Percentiles rank a stretch among this genome's conserved stretches.
phyloP scores from a whole-genome alignment of 1,140 invertebrate genomes.

The Sesamia nonagrioides region DNA sequence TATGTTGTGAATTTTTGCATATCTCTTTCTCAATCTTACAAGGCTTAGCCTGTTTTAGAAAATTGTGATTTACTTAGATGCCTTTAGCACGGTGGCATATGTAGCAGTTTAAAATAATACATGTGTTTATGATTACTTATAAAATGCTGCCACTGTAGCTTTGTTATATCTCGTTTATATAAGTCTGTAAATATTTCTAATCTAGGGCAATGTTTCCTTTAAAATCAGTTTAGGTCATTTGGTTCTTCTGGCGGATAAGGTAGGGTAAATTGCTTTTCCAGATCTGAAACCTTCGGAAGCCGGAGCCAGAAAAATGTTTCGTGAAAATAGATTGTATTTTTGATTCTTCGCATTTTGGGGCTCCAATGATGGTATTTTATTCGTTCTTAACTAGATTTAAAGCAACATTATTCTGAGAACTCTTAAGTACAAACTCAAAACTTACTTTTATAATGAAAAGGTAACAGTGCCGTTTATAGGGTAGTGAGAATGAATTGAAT shows the following conservation, averaged over 20 bases:
- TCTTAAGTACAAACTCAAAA: background rate
- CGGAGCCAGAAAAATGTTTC: background rate
- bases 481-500: background rate
- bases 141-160: conserved; percentile 75
- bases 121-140: conserved; percentile 52
- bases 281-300: background rate
- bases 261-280: conserved; percentile 28
- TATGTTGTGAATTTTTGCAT: conserved; percentile 83
- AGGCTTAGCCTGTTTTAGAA: conserved; percentile 74
- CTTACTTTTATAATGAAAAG: background rate
- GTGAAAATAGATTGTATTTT: background rate
- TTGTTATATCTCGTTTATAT: conserved; percentile 57
- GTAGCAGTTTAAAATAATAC: conserved; percentile 57
- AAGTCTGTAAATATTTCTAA: conserved; percentile 49
- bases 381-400: background rate
- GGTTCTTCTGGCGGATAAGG: conserved; percentile 14
- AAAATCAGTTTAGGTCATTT: conserved; percentile 4
- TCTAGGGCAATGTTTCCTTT: conserved; percentile 28
- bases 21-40: conserved; percentile 71
- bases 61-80: conserved; percentile 81
- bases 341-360: background rate
- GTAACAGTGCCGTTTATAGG: background rate
- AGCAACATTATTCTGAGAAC: too few species aligned
- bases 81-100: conserved; percentile 76
- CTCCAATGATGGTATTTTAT: background rate